A percentile compares a stretch with the other conserved stretches of the same genome.
These are phyloP conservation scores for Liasis olivaceus DNA, from an alignment of 2,797 vertebrate genomes.

Conservation along the genomic window DNA sequence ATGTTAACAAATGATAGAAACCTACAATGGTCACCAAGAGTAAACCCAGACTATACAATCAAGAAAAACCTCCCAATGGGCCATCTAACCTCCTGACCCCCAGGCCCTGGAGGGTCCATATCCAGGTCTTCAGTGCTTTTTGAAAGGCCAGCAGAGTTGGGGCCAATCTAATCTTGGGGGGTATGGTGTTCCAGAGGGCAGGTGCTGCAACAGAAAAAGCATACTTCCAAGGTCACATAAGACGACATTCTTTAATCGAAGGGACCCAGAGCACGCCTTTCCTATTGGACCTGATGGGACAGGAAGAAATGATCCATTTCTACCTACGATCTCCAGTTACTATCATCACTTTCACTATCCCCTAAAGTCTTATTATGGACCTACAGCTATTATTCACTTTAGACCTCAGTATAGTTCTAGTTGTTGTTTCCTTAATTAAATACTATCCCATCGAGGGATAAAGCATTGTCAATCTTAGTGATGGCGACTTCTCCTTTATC, in stretches of 20 bases:
- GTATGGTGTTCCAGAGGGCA: too few species aligned
- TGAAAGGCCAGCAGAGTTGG: too few species aligned
- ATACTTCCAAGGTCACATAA: too few species aligned
- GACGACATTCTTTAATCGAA: neutral
- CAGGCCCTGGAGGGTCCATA: too few species aligned
- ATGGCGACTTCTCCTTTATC: neutral
- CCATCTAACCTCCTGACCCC: too few species aligned
- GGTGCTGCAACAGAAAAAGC: too few species aligned
- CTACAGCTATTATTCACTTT: neutral
- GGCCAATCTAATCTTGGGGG: too few species aligned
- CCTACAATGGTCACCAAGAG: too few species aligned
- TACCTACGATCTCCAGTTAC: neutral
- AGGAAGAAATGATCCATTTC: neutral
- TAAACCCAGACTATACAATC: too few species aligned
- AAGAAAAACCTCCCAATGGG: too few species aligned
- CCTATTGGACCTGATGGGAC: neutral
- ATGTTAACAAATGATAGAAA: too few species aligned
- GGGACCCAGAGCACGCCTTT: neutral
- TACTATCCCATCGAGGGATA: neutral
- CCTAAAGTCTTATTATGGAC: neutral
- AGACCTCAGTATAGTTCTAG: neutral
- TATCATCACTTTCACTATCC: neutral
- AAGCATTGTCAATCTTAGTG: neutral
- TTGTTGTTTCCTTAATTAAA: neutral
- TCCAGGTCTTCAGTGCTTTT: too few species aligned